A percentile compares a stretch with the other conserved stretches of the same genome.
phyloP scores from a whole-genome alignment of 2,888 invertebrate species.

The Phragmatobia fuliginosa region DNA sequence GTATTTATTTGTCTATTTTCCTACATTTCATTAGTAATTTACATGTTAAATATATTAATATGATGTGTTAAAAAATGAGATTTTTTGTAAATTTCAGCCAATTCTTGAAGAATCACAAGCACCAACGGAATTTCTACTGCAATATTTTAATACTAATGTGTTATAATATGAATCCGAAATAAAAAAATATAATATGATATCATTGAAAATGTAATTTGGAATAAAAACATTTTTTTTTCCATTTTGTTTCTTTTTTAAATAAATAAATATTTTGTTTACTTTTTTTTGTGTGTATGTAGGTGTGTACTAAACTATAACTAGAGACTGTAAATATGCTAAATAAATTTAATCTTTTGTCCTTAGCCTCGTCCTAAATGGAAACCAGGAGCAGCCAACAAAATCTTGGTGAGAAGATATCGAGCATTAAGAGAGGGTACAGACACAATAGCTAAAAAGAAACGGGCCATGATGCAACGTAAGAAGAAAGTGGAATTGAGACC shows the following conservation, averaged over 20 bases:
- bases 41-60: neutral
- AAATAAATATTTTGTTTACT: constrained; percentile 10
- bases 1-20: too few species aligned
- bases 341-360: constrained; percentile 28
- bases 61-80: neutral
- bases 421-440: constrained; percentile 73
- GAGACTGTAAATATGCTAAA: neutral
- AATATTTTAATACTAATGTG: too few species aligned
- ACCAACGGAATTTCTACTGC: neutral
- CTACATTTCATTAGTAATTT: neutral
- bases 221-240: neutral
- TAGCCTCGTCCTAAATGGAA: constrained; percentile 79
- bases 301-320: neutral
- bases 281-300: neutral
- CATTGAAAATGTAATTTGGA: neutral
- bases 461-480: constrained; percentile 73
- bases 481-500: constrained; percentile 80
- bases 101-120: neutral
- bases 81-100: neutral
- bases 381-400: constrained; percentile 78
- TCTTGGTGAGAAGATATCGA: constrained; percentile 73
- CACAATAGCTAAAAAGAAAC: constrained; percentile 76
- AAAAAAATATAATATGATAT: neutral
- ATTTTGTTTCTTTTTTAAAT: too few species aligned
- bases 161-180: too few species aligned